Conservation (phyloP, 2,797 vertebrate genomes). For the Taenioides sp. region DNA sequence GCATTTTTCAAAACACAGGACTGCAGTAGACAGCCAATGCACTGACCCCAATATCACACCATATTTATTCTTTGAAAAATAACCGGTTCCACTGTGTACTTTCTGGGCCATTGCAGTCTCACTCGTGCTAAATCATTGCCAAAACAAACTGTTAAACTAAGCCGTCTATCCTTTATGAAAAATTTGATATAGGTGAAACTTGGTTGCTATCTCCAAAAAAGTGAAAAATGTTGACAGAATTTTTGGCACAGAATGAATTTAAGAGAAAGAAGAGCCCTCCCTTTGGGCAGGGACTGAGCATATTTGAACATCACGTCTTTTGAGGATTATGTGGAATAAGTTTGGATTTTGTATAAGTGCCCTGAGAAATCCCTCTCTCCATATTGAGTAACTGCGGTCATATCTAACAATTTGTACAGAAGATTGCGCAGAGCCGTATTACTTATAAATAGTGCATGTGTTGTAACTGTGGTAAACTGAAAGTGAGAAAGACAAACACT, state of each 20-base stretch:
- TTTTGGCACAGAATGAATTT: slow-evolving; percentile 34
- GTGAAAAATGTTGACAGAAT: slow-evolving; percentile 30
- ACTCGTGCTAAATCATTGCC: slow-evolving; percentile 43
- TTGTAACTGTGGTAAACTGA: slow-evolving; percentile 35
- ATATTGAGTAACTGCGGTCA: slow-evolving; percentile 52
- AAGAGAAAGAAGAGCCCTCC: slow-evolving; percentile 42
- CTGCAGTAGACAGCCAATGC: slow-evolving; percentile 59
- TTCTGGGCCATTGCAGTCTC: slow-evolving; percentile 42
- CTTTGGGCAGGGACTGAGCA: slow-evolving; percentile 28
- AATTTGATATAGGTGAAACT: slow-evolving; percentile 40
- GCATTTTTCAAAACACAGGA: slow-evolving; percentile 53
- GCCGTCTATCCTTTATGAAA: slow-evolving; percentile 21
- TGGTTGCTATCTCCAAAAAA: slow-evolving; percentile 19
- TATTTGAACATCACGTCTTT: slow-evolving; percentile 43
- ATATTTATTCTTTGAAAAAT: slow-evolving; percentile 62
- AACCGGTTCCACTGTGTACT: slow-evolving; percentile 46
- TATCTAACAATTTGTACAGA: slow-evolving; percentile 63
- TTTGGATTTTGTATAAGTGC: slow-evolving; percentile 59
- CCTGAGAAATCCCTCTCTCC: slow-evolving; percentile 56
- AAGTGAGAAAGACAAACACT: slow-evolving; percentile 45
- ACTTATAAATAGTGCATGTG: background rate
- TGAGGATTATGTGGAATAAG: slow-evolving; percentile 59
- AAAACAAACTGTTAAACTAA: slow-evolving; percentile 57
- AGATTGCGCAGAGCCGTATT: slow-evolving; percentile 30
- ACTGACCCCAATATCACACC: slow-evolving; percentile 70